phyloP scores from a whole-genome alignment of 2,888 invertebrate species.

The Miltochrista miniata region DNA sequence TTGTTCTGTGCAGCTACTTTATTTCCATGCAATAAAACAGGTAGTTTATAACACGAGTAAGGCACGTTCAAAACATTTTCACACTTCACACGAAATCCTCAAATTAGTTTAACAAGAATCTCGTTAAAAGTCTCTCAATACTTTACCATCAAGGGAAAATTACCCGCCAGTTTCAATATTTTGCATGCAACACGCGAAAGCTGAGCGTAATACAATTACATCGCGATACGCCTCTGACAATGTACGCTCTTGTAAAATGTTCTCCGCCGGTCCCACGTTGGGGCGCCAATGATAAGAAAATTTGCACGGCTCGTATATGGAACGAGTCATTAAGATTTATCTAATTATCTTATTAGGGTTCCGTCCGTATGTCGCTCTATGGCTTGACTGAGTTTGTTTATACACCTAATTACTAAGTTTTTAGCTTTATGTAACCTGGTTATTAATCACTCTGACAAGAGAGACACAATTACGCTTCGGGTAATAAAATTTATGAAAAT shows the following conservation, averaged over 20 bases:
- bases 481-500: too few species aligned
- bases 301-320: not conserved
- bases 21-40: too few species aligned
- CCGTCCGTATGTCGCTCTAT: too few species aligned
- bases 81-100: slow-evolving; percentile 15
- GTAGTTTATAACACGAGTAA: not conserved
- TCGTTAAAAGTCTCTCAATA: slow-evolving; percentile 37
- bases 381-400: too few species aligned
- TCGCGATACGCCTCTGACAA: slow-evolving; percentile 34
- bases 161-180: slow-evolving; percentile 53
- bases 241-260: slow-evolving; percentile 33
- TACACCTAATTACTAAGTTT: too few species aligned
- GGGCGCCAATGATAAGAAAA: slow-evolving; percentile 18
- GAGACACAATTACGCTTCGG: too few species aligned
- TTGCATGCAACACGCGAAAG: slow-evolving; percentile 49
- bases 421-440: too few species aligned
- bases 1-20: too few species aligned
- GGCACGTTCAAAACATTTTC: slow-evolving; percentile 9
- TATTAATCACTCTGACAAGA: too few species aligned
- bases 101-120: slow-evolving; percentile 33
- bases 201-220: slow-evolving; percentile 52
- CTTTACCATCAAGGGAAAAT: slow-evolving; percentile 42
- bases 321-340: not conserved
- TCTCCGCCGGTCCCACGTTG: slow-evolving; percentile 18
- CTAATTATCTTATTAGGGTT: not conserved